Evolutionary conservation across 2,888 invertebrate genomes (phyloP).

Genomic region (Aquatica leii): DNA sequence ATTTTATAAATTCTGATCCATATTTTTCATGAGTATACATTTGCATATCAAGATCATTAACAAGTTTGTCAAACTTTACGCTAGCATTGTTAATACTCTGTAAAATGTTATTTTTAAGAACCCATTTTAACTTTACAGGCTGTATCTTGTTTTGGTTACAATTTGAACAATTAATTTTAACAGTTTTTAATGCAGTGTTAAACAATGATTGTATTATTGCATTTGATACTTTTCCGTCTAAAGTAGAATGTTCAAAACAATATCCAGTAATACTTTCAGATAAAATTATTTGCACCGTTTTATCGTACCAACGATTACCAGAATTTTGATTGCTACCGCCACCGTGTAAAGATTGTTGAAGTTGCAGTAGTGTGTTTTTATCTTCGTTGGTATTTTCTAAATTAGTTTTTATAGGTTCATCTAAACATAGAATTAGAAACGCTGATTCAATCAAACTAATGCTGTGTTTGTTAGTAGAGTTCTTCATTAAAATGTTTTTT

Average conservation of each 20-base stretch:
- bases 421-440: neutral
- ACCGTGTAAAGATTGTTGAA: neutral
- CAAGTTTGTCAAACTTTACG: neutral
- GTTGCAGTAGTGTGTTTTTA: neutral
- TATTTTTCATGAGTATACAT: constrained; percentile 60
- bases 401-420: neutral
- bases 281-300: neutral
- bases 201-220: neutral
- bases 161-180: neutral
- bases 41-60: neutral
- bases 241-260: neutral
- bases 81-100: neutral
- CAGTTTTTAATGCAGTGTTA: neutral
- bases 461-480: neutral
- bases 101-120: neutral
- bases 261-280: neutral
- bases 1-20: constrained; percentile 94
- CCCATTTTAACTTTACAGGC: neutral
- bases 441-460: neutral
- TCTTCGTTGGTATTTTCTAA: neutral
- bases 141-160: no score
- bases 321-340: neutral
- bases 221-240: neutral
- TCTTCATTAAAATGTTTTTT: neutral
- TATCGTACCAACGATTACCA: neutral